Base-by-base conservation (phyloP, 2,888 invertebrate species). In the Lycophotia porphyrea region DNA sequence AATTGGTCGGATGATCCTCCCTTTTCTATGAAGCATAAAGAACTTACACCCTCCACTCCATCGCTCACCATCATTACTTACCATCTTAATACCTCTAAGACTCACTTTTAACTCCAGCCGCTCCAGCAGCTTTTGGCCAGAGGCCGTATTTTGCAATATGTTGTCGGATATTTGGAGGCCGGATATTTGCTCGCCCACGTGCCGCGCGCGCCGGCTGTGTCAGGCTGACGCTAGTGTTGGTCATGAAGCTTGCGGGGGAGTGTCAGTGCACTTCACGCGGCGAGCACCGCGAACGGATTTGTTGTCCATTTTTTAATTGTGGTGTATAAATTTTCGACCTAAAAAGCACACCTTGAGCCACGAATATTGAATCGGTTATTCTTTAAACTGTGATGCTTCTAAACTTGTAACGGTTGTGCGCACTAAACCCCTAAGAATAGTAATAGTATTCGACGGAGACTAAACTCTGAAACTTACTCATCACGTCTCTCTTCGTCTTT, bases 401-500 rank as follows among this genome's bases (percentile, higher is more conserved):
- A 9, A 18, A 27, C 39, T 74, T 49, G 21, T 75, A 44, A 24
- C 47, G 39, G 18, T n/a, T 69, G 49, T 61, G 47, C 60, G 60
- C 70, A n/a, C n/a, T 15, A 42, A 21, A 61, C 39, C 78, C 47
- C 44, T 11, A 15, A 34, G 5, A 61, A 34, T 42, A 44, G 9
- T 55, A 27, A 18, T 44, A 24, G 15, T 21, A 39, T 36, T 36
- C 66, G n/a, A 77, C 11, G 47, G n/a, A 60, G 18, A 34, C 9
- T 27, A 2, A 42, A 27, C 34, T 34, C 24, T 9, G 9, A 27
- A n/a, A 52, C n/a, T 39, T 24, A 39, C 8, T n/a, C 24, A 13
- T 68, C 60, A 76, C 31, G n/a, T 61, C 60, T 78, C 44, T 39
- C 1, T 58, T 34, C 47, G 31, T 76, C 5, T 49, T 7, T 76